phyloP scores from a whole-genome alignment of 2,113 vertebrate species.

The Loxodonta africana region DNA sequence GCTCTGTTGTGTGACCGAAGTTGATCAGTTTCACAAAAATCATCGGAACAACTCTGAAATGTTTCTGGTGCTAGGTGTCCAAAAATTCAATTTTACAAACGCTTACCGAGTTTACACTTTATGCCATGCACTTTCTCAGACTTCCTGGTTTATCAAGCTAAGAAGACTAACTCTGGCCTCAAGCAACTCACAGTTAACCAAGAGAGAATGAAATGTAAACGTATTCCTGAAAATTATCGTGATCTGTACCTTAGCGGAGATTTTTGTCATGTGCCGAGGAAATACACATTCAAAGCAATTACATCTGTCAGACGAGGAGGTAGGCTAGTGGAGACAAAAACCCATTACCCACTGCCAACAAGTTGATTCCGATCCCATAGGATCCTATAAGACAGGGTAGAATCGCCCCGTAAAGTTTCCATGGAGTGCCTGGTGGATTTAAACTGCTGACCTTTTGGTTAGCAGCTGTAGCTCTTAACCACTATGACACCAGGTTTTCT shows the following conservation, averaged over 20 bases:
- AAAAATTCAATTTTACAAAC: slow-evolving; percentile 72
- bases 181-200: neutral
- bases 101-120: slow-evolving; percentile 64
- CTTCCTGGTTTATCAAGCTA: slow-evolving; percentile 60
- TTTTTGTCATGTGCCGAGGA: neutral
- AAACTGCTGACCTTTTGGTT: too few relatives aligned
- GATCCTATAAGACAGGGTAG: too few relatives aligned
- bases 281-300: slow-evolving; percentile 27
- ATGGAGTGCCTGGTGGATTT: too few relatives aligned
- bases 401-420: too few relatives aligned
- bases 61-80: slow-evolving; percentile 56
- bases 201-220: neutral
- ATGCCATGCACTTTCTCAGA: slow-evolving; percentile 39
- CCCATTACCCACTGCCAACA: too few relatives aligned
- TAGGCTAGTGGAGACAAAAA: neutral
- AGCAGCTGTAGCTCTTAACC: too few relatives aligned
- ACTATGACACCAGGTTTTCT: too few relatives aligned
- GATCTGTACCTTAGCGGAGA: neutral
- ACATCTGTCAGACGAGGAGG: neutral
- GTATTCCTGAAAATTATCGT: neutral
- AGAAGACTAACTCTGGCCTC: slow-evolving; percentile 45
- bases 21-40: slow-evolving; percentile 44
- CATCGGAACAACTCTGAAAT: slow-evolving; percentile 33
- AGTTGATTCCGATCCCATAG: too few relatives aligned
- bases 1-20: neutral